Percentiles rank a stretch among this genome's conserved stretches.
Evolutionary conservation across 2,113 vertebrate genomes (phyloP).

Genomic region (Hydrochoerus hydrochaeris): DNA sequence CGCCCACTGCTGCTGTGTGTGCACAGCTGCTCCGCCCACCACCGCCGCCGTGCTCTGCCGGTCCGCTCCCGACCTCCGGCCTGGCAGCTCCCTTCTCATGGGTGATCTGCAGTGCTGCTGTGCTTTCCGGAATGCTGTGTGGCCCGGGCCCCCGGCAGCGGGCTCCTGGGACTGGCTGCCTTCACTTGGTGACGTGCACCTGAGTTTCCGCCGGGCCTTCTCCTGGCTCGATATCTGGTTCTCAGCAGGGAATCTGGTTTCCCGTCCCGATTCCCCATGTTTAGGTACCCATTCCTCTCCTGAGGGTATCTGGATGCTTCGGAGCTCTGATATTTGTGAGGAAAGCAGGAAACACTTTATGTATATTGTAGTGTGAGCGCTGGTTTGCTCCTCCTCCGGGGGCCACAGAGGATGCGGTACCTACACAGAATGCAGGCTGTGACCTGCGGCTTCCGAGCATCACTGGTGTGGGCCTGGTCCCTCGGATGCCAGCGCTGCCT

Average conservation of each 20-base stretch:
- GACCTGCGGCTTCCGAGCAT: fast-evolving
- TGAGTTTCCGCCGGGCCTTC: neutral
- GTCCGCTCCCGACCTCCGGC: fast-evolving
- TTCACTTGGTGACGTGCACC: neutral
- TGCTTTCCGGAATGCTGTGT: fast-evolving
- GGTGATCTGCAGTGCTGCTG: fast-evolving
- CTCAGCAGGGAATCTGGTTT: neutral
- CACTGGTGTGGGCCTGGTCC: neutral
- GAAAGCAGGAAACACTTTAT: neutral
- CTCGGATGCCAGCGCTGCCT: fast-evolving
- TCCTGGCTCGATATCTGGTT: neutral
- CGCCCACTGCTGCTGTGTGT: fast-evolving
- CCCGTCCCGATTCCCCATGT: neutral
- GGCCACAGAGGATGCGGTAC: neutral
- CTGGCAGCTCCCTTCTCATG: neutral
- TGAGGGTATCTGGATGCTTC: neutral
- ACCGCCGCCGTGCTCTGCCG: too few relatives aligned
- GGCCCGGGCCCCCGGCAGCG: neutral
- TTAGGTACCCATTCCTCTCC: neutral
- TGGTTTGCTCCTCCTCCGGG: fast-evolving
- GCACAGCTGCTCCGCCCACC: too few relatives aligned
- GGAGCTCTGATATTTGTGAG: neutral
- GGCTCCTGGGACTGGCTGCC: too few relatives aligned
- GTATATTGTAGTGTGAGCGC: neutral
- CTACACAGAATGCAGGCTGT: fast-evolving